Base-by-base conservation (phyloP, 2,113 vertebrate species). In the Motacilla alba region DNA sequence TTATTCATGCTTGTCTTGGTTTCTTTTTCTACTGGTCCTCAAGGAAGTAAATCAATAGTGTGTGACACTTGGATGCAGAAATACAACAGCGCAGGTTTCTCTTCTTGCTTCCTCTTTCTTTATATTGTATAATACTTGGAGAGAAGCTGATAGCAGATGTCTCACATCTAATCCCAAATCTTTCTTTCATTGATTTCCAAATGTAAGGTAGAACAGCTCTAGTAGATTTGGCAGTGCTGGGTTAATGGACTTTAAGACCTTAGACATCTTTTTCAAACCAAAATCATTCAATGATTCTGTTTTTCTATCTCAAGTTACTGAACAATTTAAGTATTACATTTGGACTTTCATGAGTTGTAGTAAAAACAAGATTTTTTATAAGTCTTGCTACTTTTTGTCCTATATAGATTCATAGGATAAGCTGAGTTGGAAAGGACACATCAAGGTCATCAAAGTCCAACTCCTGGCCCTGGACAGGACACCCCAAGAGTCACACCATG, bases 131-230 rank as follows among this genome's bases (percentile, higher is more conserved):
- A 74, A 15, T 87, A 82, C 89, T 93, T 93, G 76, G 81, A 87
- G 80, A 91, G 52, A 73, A 95, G n/a, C 11, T 93, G 77, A 64
- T 53, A 93, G 68, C 26, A 78, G 69, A 85, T 64, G 52, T 94
- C 82, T 89, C 58, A 70, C 87, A 73, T 80, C 39, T 69, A 94
- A 89, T 50, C 52, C 69, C 85, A 75, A 95, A 95, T 97, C 53
- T 94, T 95, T 96, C 84, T 80, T 96, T 53, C 66, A 93, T 64
- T 88, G 82, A 95, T 97, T 97, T 96, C 27, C 33, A 89, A 55
- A 96, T 87, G 43, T 27, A 66, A 53, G 62, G 30, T 69, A 41
- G n/a, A 62, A 22, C 13, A 62, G 47, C 30, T 16, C 15, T 62
- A 30, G 41, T 31, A 22, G 26, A 35, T 24, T 76, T 41, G 35